Conservation (phyloP, 2,888 invertebrate genomes). For the Patella ulyssiponensis region DNA sequence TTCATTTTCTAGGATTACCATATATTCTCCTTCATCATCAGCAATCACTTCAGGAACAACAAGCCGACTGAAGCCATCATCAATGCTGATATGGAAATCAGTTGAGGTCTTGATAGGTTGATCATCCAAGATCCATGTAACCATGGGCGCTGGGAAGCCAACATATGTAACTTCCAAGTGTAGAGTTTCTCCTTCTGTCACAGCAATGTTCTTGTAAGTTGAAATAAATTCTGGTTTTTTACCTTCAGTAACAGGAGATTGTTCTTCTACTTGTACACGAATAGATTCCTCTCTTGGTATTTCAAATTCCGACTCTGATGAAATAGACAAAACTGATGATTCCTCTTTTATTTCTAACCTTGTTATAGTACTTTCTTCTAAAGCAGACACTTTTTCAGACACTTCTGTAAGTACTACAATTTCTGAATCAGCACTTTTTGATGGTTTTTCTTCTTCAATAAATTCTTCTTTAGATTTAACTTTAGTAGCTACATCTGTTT, state of each 20-base stretch:
- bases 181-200: constrained; percentile 44
- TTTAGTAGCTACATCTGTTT: background rate
- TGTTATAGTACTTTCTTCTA: constrained; percentile 13
- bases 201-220: constrained; percentile 31
- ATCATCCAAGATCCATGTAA: constrained; percentile 75
- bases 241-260: constrained; percentile 38
- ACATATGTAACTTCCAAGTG: constrained; percentile 50
- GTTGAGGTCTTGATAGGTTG: constrained; percentile 74
- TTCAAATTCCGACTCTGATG: constrained; percentile 13
- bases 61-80: constrained; percentile 65
- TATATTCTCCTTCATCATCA: constrained; percentile 65
- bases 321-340: constrained; percentile 12
- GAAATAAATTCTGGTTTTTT: constrained; percentile 31
- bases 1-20: constrained; percentile 57
- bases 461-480: background rate
- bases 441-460: constrained; percentile 21
- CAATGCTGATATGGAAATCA: constrained; percentile 37
- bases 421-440: constrained; percentile 20
- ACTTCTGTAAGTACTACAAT: constrained; percentile 6
- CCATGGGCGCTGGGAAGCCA: constrained; percentile 55
- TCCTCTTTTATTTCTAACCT: constrained; percentile 18
- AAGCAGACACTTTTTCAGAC: constrained; percentile 5
- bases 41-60: constrained; percentile 48
- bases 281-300: background rate
- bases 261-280: background rate